Percentiles rank a stretch among this genome's conserved stretches.
phyloP scores from a whole-genome alignment of 2,797 vertebrate genomes.

The Enteromius thamalakanensis region DNA sequence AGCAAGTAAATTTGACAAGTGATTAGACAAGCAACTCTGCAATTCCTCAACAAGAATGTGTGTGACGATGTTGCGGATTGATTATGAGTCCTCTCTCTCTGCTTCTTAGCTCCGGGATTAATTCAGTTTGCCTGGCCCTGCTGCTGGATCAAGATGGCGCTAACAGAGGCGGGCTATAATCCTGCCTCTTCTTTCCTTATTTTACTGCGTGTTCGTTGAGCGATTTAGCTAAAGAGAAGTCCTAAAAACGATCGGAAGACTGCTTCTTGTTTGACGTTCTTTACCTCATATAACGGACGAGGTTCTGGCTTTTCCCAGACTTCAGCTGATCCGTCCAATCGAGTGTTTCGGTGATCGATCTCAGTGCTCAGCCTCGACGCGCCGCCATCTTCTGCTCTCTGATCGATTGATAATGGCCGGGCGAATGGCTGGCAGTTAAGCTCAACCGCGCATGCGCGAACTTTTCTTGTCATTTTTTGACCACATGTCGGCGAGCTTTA shows the following conservation, averaged over 20 bases:
- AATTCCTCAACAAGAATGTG: constrained; percentile 46
- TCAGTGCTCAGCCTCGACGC: constrained; percentile 64
- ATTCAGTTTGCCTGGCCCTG: constrained; percentile 78
- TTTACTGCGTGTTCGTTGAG: constrained; percentile 20
- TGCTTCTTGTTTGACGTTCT: constrained; percentile 11
- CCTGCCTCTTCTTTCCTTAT: constrained; percentile 55
- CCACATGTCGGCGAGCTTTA: constrained; percentile 46
- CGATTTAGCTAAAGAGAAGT: constrained; percentile 54
- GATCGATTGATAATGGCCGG: constrained; percentile 86
- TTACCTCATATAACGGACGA: background rate
- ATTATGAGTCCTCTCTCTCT: constrained; percentile 81
- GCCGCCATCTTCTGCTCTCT: constrained; percentile 83
- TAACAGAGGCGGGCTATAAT: constrained; percentile 35
- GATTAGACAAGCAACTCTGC: background rate
- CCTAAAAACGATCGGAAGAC: background rate
- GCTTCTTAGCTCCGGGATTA: constrained; percentile 79
- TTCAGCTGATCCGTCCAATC: constrained; percentile 71
- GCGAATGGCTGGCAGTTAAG: constrained; percentile 56
- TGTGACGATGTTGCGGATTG: constrained; percentile 77
- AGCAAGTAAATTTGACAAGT: background rate
- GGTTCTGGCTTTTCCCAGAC: constrained; percentile 46
- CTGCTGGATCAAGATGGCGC: constrained; percentile 75
- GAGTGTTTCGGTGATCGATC: constrained; percentile 85
- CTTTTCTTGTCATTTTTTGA: background rate
- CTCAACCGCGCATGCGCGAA: constrained; percentile 50